Percentiles rank a stretch among this genome's conserved stretches.
These are phyloP conservation scores for Tetropium fuscum DNA, from an alignment of 2,888 invertebrate species.

Conservation along the genomic window DNA sequence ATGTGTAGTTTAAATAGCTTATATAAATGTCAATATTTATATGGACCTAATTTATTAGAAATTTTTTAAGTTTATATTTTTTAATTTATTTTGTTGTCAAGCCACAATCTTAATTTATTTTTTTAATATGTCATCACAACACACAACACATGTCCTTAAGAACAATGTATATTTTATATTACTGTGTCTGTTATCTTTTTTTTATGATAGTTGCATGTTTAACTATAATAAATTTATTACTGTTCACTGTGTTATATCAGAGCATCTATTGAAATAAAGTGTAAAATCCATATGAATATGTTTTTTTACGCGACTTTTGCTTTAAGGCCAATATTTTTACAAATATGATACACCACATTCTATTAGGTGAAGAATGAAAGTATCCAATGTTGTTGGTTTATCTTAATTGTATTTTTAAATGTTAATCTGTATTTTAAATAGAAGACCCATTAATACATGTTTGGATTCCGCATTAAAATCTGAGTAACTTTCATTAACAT, in stretches of 20 bases:
- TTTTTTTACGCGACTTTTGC: not conserved
- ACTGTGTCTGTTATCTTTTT: slow-evolving; percentile 50
- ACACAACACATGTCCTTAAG: slow-evolving; percentile 35
- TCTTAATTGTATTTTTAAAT: too few species aligned
- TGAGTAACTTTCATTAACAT: too few species aligned
- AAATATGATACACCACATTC: too few species aligned
- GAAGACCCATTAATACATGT: too few species aligned
- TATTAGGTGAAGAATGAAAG: too few species aligned
- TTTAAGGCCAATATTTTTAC: not conserved
- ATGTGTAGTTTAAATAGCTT: slow-evolving; percentile 47
- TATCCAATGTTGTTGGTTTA: too few species aligned
- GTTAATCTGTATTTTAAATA: too few species aligned
- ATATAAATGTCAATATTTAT: slow-evolving; percentile 51
- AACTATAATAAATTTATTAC: slow-evolving; percentile 56
- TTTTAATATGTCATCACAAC: slow-evolving; percentile 36
- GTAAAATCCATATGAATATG: slow-evolving; percentile 3
- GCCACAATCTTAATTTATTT: slow-evolving; percentile 45
- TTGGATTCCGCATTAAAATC: too few species aligned
- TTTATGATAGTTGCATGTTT: slow-evolving; percentile 55
- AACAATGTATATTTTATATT: slow-evolving; percentile 51
- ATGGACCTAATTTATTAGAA: slow-evolving; percentile 42
- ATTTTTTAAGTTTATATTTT: slow-evolving; percentile 45
- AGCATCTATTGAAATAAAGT: slow-evolving; percentile 49
- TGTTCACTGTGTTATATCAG: slow-evolving; percentile 59
- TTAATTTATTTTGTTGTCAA: slow-evolving; percentile 51